Base-by-base conservation (phyloP, 92 coral and sea anemone genomes). In the Actinernus sp. region DNA sequence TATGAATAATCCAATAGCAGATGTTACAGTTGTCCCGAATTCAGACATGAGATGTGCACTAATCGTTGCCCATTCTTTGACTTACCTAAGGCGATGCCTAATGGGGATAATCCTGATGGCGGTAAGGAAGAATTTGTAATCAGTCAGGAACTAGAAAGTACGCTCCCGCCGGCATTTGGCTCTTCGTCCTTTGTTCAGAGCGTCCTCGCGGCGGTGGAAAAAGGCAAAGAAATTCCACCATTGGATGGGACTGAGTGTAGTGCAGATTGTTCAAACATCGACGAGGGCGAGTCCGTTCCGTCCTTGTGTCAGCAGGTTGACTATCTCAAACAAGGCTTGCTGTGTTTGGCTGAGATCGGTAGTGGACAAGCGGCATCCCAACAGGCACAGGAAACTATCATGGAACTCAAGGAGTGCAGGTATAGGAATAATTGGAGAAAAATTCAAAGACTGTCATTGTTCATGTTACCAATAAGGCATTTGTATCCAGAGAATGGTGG, bases 391-490 rank as follows among this genome's bases (percentile, higher is more conserved):
- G 61, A 66, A 37, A 63, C 49, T 4, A 75, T 93, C 38, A 48
- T 43, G 36, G 71, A 78, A 29, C 80, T 90, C 37, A 58, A 64
- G 31, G 59, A 94, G 22, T 85, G 83, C 71, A 94, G 88, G 98
- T 94, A 19, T 14, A 82, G 23, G 32, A 16, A 4, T 16, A n/a
- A 14, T 18, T 19, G 2, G 26, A n/a, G n/a, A n/a, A n/a, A n/a
- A n/a, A n/a, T n/a, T n/a, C n/a, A n/a, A n/a, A n/a, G n/a, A n/a
- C n/a, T n/a, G n/a, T n/a, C n/a, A n/a, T n/a, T n/a, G n/a, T n/a
- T n/a, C n/a, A n/a, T n/a, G n/a, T n/a, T n/a, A n/a, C n/a, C n/a
- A n/a, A n/a, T n/a, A n/a, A n/a, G n/a, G n/a, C n/a, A n/a, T n/a
- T n/a, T n/a, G n/a, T n/a, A n/a, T n/a, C n/a, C n/a, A n/a, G n/a